Evolutionary conservation across 2,113 vertebrate genomes (phyloP).

Genomic region (Etheostoma spectabile): DNA sequence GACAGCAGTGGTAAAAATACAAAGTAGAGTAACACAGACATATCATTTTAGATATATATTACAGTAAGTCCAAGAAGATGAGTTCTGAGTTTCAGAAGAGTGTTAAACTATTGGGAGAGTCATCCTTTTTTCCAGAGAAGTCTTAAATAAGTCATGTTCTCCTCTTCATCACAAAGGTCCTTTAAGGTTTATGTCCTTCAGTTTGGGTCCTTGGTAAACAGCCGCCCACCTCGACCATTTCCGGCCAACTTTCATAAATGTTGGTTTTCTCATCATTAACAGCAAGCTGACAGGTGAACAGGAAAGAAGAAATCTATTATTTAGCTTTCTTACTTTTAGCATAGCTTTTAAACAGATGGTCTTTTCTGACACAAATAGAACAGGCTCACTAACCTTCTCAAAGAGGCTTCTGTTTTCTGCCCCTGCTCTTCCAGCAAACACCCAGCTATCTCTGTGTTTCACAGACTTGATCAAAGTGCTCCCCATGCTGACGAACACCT

Average conservation of each 20-base stretch:
- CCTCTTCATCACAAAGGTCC: neutral
- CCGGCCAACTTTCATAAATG: conserved; percentile 89
- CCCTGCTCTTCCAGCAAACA: conserved; percentile 87
- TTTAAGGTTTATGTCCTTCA: neutral
- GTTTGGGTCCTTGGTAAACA: conserved; percentile 82
- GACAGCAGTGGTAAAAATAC: neutral
- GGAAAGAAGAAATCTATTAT: conserved; percentile 20
- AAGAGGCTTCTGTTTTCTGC: conserved; percentile 82
- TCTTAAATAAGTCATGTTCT: conserved; percentile 3
- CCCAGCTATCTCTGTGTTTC: conserved; percentile 89
- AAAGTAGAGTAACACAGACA: neutral
- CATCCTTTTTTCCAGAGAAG: neutral
- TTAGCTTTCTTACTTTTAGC: neutral
- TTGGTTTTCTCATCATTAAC: conserved; percentile 83
- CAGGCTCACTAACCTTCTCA: conserved; percentile 86
- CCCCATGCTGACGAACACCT: conserved; percentile 82
- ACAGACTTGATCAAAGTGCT: conserved; percentile 83
- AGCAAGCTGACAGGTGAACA: conserved; percentile 72
- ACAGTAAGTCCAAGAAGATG: neutral
- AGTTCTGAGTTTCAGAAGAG: neutral
- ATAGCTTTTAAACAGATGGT: conserved; percentile 45
- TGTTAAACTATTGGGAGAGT: neutral
- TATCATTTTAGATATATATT: neutral
- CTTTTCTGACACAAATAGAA: conserved; percentile 52
- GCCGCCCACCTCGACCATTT: conserved; percentile 85